A percentile compares a stretch with the other conserved stretches of the same genome.
Conservation (phyloP, 2,888 invertebrate species). For the Parnassius smintheus region DNA sequence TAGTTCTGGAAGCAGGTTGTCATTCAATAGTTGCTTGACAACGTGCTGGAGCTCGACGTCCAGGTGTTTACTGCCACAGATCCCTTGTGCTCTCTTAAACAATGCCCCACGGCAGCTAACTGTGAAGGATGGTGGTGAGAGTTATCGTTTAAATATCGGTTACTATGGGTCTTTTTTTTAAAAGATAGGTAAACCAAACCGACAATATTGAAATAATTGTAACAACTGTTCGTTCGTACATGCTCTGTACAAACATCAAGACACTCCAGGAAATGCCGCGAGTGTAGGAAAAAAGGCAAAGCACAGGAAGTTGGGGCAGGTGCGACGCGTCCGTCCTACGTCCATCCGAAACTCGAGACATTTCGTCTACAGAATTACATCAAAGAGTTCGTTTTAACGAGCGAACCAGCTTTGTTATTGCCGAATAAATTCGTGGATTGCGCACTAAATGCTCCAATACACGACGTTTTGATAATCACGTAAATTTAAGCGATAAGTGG, state of each 20-base stretch:
- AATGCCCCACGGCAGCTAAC: too few relatives aligned
- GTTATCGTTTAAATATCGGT: too few relatives aligned
- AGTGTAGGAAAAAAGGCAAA: constrained; percentile 43
- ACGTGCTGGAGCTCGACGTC: too few relatives aligned
- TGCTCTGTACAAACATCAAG: constrained; percentile 20
- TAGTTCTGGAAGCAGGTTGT: too few relatives aligned
- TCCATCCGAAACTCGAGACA: constrained; percentile 43
- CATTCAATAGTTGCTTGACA: too few relatives aligned
- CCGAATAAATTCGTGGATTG: constrained; percentile 9
- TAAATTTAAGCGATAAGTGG: neutral
- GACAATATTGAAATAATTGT: neutral
- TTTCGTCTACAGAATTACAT: constrained; percentile 35
- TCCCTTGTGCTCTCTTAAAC: too few relatives aligned
- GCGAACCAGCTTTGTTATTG: constrained; percentile 9
- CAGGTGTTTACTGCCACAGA: too few relatives aligned
- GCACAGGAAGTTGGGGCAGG: constrained; percentile 63
- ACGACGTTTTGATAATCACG: constrained; percentile 8
- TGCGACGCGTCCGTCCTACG: constrained; percentile 52
- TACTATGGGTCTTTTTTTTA: too few relatives aligned
- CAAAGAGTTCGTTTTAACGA: constrained; percentile 23
- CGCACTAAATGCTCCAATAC: neutral
- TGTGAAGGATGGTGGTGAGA: too few relatives aligned
- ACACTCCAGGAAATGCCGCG: constrained; percentile 56
- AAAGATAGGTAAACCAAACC: neutral
- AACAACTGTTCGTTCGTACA: neutral